phyloP scores from a whole-genome alignment of 2,113 vertebrate species.

The Gymnobelideus leadbeateri region DNA sequence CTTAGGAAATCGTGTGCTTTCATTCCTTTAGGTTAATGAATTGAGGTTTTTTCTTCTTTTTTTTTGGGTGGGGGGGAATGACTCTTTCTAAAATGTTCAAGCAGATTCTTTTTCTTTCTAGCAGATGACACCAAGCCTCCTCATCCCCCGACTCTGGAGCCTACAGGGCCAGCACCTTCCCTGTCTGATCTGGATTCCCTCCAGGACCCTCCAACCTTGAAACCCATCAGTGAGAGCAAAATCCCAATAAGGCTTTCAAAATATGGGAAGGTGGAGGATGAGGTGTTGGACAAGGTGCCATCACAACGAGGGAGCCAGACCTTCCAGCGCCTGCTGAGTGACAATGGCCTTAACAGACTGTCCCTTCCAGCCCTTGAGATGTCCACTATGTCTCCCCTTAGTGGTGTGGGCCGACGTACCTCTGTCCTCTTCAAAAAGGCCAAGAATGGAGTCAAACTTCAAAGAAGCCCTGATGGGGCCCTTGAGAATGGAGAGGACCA shows the following conservation, averaged over 20 bases:
- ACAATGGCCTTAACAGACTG: constrained; percentile 86
- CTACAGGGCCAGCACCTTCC: constrained; percentile 91
- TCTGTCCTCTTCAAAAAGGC: constrained; percentile 96
- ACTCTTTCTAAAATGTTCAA: constrained; percentile 79
- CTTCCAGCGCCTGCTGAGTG: constrained; percentile 82
- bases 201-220: constrained; percentile 94
- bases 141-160: constrained; percentile 94
- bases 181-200: constrained; percentile 90
- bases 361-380: constrained; percentile 78
- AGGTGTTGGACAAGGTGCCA: constrained; percentile 84
- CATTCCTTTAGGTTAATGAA: constrained; percentile 7
- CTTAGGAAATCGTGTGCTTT: not conserved
- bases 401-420: constrained; percentile 91
- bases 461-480: constrained; percentile 87
- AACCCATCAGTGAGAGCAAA: constrained; percentile 90
- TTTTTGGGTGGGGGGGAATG: constrained; percentile 36
- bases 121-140: constrained; percentile 92
- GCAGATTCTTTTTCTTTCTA: constrained; percentile 82
- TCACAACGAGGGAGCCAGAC: constrained; percentile 84
- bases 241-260: constrained; percentile 86
- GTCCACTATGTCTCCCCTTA: constrained; percentile 71
- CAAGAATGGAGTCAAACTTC: constrained; percentile 93
- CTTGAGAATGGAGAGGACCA: constrained; percentile 88
- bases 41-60: not conserved
- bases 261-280: constrained; percentile 86